These are phyloP conservation scores for Dasysyrphus albostriatus DNA, from an alignment of 2,888 invertebrate genomes.

Conservation along the genomic window DNA sequence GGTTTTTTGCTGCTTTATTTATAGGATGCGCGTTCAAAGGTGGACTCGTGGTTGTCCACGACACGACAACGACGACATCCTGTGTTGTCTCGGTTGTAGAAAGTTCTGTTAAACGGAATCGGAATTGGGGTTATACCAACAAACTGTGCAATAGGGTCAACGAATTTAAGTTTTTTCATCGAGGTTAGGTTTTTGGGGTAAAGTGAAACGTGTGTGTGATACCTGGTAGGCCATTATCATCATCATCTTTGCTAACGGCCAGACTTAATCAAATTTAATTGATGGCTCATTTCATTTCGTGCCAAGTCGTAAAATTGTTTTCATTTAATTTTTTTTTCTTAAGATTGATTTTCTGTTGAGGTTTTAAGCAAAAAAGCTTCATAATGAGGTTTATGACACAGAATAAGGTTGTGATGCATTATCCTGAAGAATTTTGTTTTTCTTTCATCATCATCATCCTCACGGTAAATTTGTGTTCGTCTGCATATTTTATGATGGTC, in stretches of 20 bases:
- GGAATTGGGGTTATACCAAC: slow-evolving; percentile 66
- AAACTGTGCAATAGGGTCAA: slow-evolving; percentile 66
- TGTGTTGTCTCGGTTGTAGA: slow-evolving; percentile 55
- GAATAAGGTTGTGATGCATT: slow-evolving; percentile 3
- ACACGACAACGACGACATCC: slow-evolving; percentile 25
- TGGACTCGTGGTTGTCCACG: slow-evolving; percentile 38
- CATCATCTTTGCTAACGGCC: slow-evolving; percentile 11
- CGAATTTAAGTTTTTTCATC: slow-evolving; percentile 40
- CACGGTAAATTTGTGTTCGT: slow-evolving; percentile 17
- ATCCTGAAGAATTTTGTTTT: slow-evolving; percentile 14
- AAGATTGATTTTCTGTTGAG: slow-evolving; percentile 40
- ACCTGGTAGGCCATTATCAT: too few species aligned
- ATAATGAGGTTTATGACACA: slow-evolving; percentile 24
- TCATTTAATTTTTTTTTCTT: slow-evolving; percentile 11
- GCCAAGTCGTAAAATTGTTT: slow-evolving; percentile 47
- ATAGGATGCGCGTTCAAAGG: slow-evolving; percentile 57
- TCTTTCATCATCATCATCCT: neutral
- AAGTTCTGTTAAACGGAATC: slow-evolving; percentile 74
- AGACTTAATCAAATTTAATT: slow-evolving; percentile 53
- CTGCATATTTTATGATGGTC: slow-evolving; percentile 20
- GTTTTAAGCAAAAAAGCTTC: neutral
- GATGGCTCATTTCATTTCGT: slow-evolving; percentile 42
- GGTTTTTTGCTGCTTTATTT: slow-evolving; percentile 49
- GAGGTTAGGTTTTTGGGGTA: slow-evolving; percentile 22
- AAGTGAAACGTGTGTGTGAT: slow-evolving; percentile 5